A percentile compares a stretch with the other conserved stretches of the same genome.
Conservation (phyloP, 2,888 invertebrate species). For the Nymphalis polychloros region DNA sequence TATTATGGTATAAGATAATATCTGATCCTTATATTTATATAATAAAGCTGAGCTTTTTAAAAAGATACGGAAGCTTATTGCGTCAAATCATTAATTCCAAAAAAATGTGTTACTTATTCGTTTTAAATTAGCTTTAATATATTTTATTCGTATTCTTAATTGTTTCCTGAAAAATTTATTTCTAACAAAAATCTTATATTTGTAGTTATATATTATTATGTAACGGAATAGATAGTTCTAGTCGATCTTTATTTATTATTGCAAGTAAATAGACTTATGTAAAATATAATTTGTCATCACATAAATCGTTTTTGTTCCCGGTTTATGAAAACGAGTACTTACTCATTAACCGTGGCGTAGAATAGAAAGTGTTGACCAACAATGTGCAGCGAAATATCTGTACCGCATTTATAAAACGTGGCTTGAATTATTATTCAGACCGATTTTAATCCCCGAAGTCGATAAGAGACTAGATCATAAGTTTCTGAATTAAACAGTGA, state of each 20-base stretch:
- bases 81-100: no score
- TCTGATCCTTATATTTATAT: no score
- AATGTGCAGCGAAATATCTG: constrained; percentile 53
- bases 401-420: constrained; percentile 66
- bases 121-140: no score
- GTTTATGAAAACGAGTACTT: constrained; percentile 38
- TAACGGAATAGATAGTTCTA: neutral
- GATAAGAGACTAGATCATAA: constrained; percentile 68
- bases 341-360: constrained; percentile 40
- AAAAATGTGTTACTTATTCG: no score
- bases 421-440: constrained; percentile 58
- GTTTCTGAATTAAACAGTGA: constrained; percentile 69
- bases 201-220: no score
- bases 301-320: constrained; percentile 38
- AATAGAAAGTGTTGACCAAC: constrained; percentile 73
- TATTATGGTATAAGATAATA: no score
- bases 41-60: no score
- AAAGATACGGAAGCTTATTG: no score
- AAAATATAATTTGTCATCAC: constrained; percentile 26
- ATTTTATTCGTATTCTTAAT: no score
- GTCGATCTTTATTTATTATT: neutral
- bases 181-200: no score
- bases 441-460: constrained; percentile 61
- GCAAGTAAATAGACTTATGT: neutral
- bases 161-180: no score